These are phyloP conservation scores for Drosophila merina DNA, from an alignment of 2,888 invertebrate species.

Conservation along the genomic window DNA sequence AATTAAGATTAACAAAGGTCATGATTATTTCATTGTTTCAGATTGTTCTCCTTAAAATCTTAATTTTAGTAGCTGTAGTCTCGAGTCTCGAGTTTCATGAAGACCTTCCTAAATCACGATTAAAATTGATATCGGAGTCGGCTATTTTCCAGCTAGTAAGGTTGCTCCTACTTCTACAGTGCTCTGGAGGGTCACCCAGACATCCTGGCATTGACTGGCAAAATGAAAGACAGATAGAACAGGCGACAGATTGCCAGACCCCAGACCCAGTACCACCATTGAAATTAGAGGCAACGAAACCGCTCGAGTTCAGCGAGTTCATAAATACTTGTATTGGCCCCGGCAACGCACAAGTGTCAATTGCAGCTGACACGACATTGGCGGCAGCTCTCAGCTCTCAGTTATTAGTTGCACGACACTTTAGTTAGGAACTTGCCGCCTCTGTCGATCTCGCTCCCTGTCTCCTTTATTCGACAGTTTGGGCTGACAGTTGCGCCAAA, in stretches of 20 bases:
- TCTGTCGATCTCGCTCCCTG: not conserved
- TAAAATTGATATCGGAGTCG: not conserved
- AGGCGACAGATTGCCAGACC: conserved; percentile 45
- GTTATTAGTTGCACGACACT: conserved; percentile 46
- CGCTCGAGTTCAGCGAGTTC: conserved; percentile 46
- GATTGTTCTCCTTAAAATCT: too few species aligned
- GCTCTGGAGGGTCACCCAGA: not conserved
- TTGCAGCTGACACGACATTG: conserved; percentile 49
- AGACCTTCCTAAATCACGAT: too few species aligned
- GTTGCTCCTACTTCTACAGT: not conserved
- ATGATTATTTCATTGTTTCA: too few species aligned
- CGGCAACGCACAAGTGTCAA: conserved; percentile 69
- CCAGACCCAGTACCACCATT: conserved; percentile 44
- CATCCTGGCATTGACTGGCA: conserved; percentile 12
- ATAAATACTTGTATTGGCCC: conserved; percentile 55
- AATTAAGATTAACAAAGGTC: too few species aligned
- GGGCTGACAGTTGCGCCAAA: conserved; percentile 52
- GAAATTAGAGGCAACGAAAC: conserved; percentile 65
- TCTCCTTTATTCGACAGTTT: conserved; percentile 33
- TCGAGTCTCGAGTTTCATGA: too few species aligned
- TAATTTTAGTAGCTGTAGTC: too few species aligned
- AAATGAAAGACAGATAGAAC: conserved; percentile 10
- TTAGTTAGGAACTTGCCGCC: conserved; percentile 35
- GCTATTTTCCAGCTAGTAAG: not conserved
- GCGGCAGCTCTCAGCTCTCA: conserved; percentile 25